phyloP scores from a whole-genome alignment of 2,113 vertebrate genomes.

The Rostratula benghalensis region DNA sequence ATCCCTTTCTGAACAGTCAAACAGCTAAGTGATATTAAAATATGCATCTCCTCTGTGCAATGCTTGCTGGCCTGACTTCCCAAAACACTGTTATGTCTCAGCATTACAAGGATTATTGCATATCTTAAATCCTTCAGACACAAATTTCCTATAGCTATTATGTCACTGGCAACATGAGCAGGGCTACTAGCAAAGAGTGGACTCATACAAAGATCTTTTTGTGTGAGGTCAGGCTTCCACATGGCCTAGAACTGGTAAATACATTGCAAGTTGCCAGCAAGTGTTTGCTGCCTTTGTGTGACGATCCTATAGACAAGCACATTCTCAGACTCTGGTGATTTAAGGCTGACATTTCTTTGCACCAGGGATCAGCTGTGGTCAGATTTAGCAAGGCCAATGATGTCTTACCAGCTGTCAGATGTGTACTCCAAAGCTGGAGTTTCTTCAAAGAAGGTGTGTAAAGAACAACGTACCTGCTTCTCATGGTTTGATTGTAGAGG shows the following conservation, averaged over 20 bases:
- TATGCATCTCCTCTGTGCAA: not conserved
- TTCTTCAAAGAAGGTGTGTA: not conserved
- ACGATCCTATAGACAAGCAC: not conserved
- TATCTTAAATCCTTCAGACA: not conserved
- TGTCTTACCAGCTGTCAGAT: not conserved
- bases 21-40: not conserved
- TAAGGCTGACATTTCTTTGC: not conserved
- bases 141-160: not conserved
- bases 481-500: not conserved
- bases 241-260: not conserved
- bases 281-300: not conserved
- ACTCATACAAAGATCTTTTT: not conserved
- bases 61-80: not conserved
- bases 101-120: not conserved
- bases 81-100: not conserved
- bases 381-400: not conserved
- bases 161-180: not conserved
- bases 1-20: not conserved
- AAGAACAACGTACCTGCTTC: not conserved
- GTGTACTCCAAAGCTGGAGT: not conserved
- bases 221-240: not conserved
- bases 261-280: not conserved
- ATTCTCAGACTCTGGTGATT: not conserved
- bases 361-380: not conserved
- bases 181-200: not conserved